These are phyloP conservation scores for Perdita meconis DNA, from an alignment of 2,888 invertebrate genomes.

Conservation along the genomic window DNA sequence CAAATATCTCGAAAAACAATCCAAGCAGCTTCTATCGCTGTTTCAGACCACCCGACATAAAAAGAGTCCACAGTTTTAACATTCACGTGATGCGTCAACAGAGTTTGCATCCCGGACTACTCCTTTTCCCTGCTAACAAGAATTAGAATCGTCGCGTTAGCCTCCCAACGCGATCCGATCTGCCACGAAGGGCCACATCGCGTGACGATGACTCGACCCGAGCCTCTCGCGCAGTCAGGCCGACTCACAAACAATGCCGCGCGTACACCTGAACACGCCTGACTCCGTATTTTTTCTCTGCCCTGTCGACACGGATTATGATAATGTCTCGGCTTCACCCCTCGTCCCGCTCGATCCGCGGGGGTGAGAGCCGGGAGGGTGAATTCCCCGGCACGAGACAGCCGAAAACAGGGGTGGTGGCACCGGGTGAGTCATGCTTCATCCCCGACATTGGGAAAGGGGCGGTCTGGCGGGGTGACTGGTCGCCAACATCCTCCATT, in stretches of 20 bases:
- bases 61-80: background rate
- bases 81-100: conserved; percentile 26
- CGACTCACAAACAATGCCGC: conserved; percentile 41
- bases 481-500: conserved; percentile 67
- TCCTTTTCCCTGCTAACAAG: conserved; percentile 33
- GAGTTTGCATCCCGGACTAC: conserved; percentile 17
- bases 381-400: conserved; percentile 74
- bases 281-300: conserved; percentile 53
- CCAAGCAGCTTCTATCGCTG: background rate
- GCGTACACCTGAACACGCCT: conserved; percentile 60
- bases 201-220: conserved; percentile 32
- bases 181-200: conserved; percentile 39
- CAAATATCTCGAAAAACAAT: too few relatives aligned
- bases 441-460: conserved; percentile 74
- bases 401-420: conserved; percentile 69
- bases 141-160: conserved; percentile 41
- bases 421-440: conserved; percentile 80
- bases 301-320: conserved; percentile 76
- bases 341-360: conserved; percentile 46
- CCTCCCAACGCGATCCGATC: conserved; percentile 44
- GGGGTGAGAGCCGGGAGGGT: conserved; percentile 50
- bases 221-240: conserved; percentile 21
- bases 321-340: conserved; percentile 73
- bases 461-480: conserved; percentile 61
- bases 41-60: conserved; percentile 10